A percentile compares a stretch with the other conserved stretches of the same genome.
Evolutionary conservation across 2,888 invertebrate genomes (phyloP).

Genomic region (Rotaria sp.): DNA sequence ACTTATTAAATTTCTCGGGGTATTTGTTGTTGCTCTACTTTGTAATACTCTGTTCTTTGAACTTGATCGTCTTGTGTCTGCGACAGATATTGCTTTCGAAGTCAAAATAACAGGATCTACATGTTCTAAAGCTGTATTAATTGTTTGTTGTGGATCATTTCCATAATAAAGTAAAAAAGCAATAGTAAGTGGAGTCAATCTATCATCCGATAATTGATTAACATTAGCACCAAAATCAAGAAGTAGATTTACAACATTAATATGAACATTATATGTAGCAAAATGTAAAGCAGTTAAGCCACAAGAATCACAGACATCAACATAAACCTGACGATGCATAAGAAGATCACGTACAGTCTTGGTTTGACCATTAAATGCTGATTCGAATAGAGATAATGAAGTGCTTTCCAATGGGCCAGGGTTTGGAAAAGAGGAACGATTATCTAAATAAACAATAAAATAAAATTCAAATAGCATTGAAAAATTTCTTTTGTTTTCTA

Average conservation of each 20-base stretch:
- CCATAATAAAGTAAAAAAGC: slow-evolving; percentile 53
- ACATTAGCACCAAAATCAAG: slow-evolving; percentile 54
- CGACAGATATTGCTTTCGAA: background rate
- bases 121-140: slow-evolving; percentile 37
- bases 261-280: slow-evolving; percentile 49
- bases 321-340: slow-evolving; percentile 47
- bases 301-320: slow-evolving; percentile 50
- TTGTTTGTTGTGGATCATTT: slow-evolving; percentile 45
- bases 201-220: slow-evolving; percentile 53
- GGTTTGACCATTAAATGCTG: slow-evolving; percentile 47
- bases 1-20: background rate
- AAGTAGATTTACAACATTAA: slow-evolving; percentile 50
- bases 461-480: background rate
- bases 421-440: background rate
- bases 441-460: background rate
- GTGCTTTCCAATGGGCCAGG: slow-evolving; percentile 48
- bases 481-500: background rate
- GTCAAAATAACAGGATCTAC: background rate
- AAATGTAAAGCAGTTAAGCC: slow-evolving; percentile 49
- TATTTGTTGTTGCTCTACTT: background rate
- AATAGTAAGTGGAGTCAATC: slow-evolving; percentile 52
- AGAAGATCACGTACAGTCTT: slow-evolving; percentile 47
- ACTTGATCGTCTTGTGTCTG: background rate
- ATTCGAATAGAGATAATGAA: slow-evolving; percentile 47
- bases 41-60: background rate